These are phyloP conservation scores for Psittacara wagleri DNA, from an alignment of 2,113 vertebrate genomes.

Conservation along the genomic window DNA sequence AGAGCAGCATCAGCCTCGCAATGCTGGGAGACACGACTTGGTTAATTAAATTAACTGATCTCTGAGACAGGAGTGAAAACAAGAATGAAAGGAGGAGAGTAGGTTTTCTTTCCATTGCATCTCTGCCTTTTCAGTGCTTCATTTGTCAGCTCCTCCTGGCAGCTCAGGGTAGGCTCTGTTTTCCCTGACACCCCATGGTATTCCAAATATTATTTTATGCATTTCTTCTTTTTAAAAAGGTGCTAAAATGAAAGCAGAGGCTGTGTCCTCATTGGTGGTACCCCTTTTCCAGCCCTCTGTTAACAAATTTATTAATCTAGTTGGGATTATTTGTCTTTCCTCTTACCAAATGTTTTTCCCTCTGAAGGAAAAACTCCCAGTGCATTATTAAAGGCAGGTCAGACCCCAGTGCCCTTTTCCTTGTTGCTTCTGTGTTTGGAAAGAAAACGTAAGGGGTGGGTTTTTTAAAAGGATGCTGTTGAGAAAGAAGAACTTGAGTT, in stretches of 20 bases:
- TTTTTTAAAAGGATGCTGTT: not conserved
- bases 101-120: not conserved
- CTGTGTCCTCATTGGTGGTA: not conserved
- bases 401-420: not conserved
- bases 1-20: not conserved
- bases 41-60: slow-evolving; percentile 4
- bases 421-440: slow-evolving; percentile 35
- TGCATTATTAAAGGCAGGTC: slow-evolving; percentile 7
- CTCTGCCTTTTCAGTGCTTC: not conserved
- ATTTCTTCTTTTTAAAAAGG: not conserved
- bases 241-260: not conserved
- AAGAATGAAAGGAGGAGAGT: not conserved
- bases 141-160: not conserved
- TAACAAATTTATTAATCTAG: not conserved
- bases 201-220: slow-evolving; percentile 46
- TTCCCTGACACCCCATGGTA: not conserved
- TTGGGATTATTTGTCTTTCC: slow-evolving; percentile 39
- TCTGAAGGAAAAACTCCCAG: slow-evolving; percentile 8
- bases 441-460: not conserved
- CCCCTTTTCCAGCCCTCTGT: not conserved
- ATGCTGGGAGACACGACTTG: not conserved
- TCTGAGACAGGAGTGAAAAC: not conserved
- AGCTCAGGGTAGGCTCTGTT: not conserved
- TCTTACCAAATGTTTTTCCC: slow-evolving; percentile 23
- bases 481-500: slow-evolving; percentile 3